Evolutionary conservation across 2,888 invertebrate genomes (phyloP).

Genomic region (Salticus scenicus): DNA sequence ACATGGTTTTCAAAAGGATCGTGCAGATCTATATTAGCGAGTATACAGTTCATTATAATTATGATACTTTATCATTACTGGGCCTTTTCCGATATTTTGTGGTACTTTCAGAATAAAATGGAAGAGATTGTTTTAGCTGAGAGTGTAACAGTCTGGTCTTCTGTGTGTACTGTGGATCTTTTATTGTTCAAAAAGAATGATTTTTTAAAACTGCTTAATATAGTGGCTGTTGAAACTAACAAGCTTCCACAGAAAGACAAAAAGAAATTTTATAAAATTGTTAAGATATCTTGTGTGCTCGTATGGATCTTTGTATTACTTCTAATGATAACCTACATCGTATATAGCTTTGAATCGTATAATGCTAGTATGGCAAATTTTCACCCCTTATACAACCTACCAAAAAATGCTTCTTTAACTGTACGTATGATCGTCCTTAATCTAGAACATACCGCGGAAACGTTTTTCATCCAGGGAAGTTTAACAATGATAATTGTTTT

Average conservation of each 20-base stretch:
- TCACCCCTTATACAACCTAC: too few relatives aligned
- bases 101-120: constrained; percentile 32
- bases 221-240: constrained; percentile 25
- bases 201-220: neutral
- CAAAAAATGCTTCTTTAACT: too few relatives aligned
- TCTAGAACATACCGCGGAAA: constrained; percentile 13
- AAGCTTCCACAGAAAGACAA: neutral
- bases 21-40: neutral
- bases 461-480: constrained; percentile 35
- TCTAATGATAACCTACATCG: constrained; percentile 15
- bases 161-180: constrained; percentile 40
- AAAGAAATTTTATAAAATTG: neutral
- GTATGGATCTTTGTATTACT: constrained; percentile 18
- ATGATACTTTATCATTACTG: constrained; percentile 30
- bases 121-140: constrained; percentile 37
- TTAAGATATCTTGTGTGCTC: neutral
- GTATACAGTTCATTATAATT: neutral
- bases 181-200: constrained; percentile 15
- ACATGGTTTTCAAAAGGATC: neutral
- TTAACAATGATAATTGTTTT: constrained; percentile 31
- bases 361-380: too few relatives aligned
- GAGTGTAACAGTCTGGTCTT: constrained; percentile 41
- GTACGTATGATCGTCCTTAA: constrained; percentile 10
- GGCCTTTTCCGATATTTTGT: constrained; percentile 32
- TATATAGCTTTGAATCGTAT: too few relatives aligned